Percentiles rank a stretch among this genome's conserved stretches.
phyloP scores from a whole-genome alignment of 2,113 vertebrate genomes.

The Nothobranchius furzeri region DNA sequence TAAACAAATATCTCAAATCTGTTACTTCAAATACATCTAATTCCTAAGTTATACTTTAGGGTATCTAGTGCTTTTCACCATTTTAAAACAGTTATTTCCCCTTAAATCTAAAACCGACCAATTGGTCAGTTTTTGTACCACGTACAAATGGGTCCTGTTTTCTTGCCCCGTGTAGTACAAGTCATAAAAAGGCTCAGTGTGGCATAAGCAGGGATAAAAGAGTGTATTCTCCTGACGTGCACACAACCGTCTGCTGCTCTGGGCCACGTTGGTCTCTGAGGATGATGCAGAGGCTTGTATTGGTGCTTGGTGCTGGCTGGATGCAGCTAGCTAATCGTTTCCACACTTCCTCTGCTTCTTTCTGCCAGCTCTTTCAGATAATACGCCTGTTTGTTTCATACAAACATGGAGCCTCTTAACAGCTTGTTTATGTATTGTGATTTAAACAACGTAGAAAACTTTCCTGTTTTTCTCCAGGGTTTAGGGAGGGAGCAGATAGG shows the following conservation, averaged over 20 bases:
- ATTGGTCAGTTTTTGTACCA: no score
- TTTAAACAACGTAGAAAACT: constrained; percentile 18
- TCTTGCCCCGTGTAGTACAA: not conserved
- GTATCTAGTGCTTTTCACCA: no score
- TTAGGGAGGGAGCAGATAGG: not conserved
- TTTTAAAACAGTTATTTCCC: no score
- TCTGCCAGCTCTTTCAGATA: constrained; percentile 41
- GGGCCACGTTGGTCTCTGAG: constrained; percentile 4
- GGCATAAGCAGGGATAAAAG: constrained; percentile 25
- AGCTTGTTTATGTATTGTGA: constrained; percentile 48
- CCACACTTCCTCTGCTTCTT: constrained; percentile 47
- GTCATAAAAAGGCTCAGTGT: constrained; percentile 53
- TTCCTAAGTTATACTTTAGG: no score
- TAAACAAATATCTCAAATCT: no score
- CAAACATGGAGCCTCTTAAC: constrained; percentile 41
- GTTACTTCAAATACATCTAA: not conserved
- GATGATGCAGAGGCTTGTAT: constrained; percentile 26
- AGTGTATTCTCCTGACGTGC: constrained; percentile 54
- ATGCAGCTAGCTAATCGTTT: constrained; percentile 54
- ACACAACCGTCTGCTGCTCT: constrained; percentile 18
- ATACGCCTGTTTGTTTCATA: constrained; percentile 46
- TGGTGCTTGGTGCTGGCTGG: constrained; percentile 55
- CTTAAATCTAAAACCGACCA: no score
- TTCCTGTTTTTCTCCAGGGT: constrained; percentile 22
- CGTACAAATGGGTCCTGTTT: no score